Percentiles rank a stretch among this genome's conserved stretches.
These are phyloP conservation scores for Nematopogon swammerdamellus DNA, from an alignment of 2,888 invertebrate species.

Conservation along the genomic window DNA sequence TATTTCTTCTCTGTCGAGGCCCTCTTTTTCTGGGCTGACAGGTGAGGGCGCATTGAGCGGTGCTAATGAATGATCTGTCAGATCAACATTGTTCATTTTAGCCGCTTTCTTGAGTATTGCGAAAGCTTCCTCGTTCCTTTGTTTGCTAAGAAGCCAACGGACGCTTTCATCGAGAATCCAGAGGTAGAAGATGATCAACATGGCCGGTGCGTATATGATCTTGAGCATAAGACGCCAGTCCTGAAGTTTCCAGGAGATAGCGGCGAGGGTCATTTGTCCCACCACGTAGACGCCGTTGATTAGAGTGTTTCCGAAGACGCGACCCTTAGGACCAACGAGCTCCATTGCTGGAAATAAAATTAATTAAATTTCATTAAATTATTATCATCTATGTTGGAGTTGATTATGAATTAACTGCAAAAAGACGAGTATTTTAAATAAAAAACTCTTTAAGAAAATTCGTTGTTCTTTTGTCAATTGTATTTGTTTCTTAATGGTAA, in stretches of 20 bases:
- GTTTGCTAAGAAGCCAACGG: constrained; percentile 73
- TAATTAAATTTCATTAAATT: neutral
- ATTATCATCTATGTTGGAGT: too few relatives aligned
- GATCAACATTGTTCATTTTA: constrained; percentile 54
- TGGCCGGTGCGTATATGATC: constrained; percentile 66
- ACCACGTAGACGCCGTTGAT: constrained; percentile 69
- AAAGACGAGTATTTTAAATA: too few relatives aligned
- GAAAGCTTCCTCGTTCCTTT: constrained; percentile 61
- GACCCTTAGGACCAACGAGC: constrained; percentile 70
- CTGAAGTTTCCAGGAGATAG: constrained; percentile 64
- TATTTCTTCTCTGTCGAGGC: constrained; percentile 10
- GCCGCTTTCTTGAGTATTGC: constrained; percentile 63
- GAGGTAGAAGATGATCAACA: constrained; percentile 63
- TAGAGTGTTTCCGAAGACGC: constrained; percentile 71
- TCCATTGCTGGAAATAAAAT: constrained; percentile 63
- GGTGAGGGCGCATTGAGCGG: constrained; percentile 28
- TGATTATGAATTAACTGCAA: too few relatives aligned
- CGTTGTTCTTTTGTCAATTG: too few relatives aligned
- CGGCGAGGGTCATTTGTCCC: constrained; percentile 66
- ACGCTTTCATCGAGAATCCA: constrained; percentile 73
- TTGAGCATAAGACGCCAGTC: constrained; percentile 68
- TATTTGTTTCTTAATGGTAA: too few relatives aligned
- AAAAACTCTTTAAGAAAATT: too few relatives aligned
- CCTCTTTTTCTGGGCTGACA: constrained; percentile 14
- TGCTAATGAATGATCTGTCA: constrained; percentile 36